Percentiles rank a stretch among this genome's conserved stretches.
These are phyloP conservation scores for Pteromalus puparum DNA, from an alignment of 1,140 invertebrate genomes.

Conservation along the genomic window DNA sequence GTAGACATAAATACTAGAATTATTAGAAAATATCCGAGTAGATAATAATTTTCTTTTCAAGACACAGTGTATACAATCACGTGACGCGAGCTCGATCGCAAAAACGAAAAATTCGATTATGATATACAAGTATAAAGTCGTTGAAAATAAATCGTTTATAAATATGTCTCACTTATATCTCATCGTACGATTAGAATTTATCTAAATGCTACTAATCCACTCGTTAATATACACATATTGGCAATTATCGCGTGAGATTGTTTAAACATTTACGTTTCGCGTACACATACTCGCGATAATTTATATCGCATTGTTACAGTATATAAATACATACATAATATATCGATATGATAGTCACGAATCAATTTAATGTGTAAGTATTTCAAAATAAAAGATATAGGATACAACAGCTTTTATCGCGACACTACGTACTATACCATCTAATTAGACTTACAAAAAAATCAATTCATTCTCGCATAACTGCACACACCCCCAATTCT, in stretches of 20 bases:
- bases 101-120: background rate
- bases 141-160: constrained; percentile 12
- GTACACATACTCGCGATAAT: background rate
- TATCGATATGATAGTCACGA: background rate
- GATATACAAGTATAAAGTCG: background rate
- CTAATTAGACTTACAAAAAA: no score
- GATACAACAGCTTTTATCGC: no score
- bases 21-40: background rate
- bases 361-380: background rate
- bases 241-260: background rate
- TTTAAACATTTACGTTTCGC: background rate
- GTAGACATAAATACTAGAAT: background rate
- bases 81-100: background rate
- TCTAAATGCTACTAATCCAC: background rate
- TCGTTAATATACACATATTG: background rate
- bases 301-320: background rate
- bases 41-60: background rate
- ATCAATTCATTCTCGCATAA: no score
- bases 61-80: background rate
- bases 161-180: background rate
- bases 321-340: background rate
- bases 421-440: no score
- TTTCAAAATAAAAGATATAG: no score
- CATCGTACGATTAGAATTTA: background rate
- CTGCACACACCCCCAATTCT: background rate